Evolutionary conservation across 2,113 vertebrate species (phyloP).

Genomic region (Misgurnus anguillicaudatus): DNA sequence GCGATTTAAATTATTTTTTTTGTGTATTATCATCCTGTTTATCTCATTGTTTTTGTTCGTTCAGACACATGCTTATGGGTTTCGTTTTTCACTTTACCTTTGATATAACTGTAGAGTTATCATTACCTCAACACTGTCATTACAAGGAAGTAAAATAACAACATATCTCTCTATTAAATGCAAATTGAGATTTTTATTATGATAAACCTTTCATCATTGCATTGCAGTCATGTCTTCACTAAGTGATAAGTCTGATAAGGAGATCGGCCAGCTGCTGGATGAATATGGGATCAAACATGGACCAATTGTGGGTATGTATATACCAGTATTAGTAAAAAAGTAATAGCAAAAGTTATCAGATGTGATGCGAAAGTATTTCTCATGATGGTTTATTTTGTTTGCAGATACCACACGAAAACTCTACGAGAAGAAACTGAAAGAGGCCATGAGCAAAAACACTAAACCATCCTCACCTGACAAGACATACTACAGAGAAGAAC

Average conservation of each 20-base stretch:
- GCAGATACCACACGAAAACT: conserved; percentile 65
- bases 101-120: neutral
- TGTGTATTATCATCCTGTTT: neutral
- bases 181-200: no score
- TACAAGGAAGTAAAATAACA: no score
- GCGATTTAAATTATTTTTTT: neutral
- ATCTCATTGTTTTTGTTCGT: neutral
- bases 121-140: neutral
- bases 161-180: no score
- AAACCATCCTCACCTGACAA: conserved; percentile 60
- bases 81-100: neutral
- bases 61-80: neutral
- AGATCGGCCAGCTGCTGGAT: conserved; percentile 61
- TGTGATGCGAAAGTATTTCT: neutral
- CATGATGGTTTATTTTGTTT: conserved; percentile 8
- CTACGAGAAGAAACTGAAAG: conserved; percentile 70
- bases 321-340: neutral
- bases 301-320: conserved; percentile 69
- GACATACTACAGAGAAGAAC: conserved; percentile 76
- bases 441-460: conserved; percentile 53
- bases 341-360: neutral
- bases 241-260: conserved; percentile 61
- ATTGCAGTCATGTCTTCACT: conserved; percentile 62
- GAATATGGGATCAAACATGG: conserved; percentile 72
- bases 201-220: conserved; percentile 1